A percentile compares a stretch with the other conserved stretches of the same genome.
Evolutionary conservation across 2,113 vertebrate genomes (phyloP).

Genomic region (Datnioides undecimradiatus): DNA sequence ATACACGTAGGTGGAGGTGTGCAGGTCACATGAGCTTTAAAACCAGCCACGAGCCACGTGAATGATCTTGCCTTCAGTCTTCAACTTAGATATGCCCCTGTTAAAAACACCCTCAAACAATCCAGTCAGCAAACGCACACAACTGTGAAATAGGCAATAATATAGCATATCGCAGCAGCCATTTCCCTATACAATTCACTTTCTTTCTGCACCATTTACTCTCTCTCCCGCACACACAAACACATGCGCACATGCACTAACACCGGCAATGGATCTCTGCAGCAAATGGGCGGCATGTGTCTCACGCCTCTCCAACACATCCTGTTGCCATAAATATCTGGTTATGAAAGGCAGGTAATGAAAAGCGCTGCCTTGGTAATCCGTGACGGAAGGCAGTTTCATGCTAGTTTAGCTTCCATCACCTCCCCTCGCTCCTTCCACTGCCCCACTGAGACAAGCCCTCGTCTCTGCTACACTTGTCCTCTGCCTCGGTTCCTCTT

Average conservation of each 20-base stretch:
- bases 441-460: constrained; percentile 19
- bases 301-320: constrained; percentile 60
- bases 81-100: constrained; percentile 31
- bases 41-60: not conserved
- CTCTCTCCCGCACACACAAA: constrained; percentile 19
- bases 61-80: constrained; percentile 29
- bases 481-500: constrained; percentile 44
- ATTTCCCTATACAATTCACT: constrained; percentile 73
- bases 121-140: constrained; percentile 74
- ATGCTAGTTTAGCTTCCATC: constrained; percentile 75
- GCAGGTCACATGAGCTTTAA: constrained; percentile 13
- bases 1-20: not conserved
- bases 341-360: constrained; percentile 82
- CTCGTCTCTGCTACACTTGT: constrained; percentile 51
- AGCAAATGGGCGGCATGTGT: constrained; percentile 74
- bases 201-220: constrained; percentile 74
- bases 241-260: constrained; percentile 1
- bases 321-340: constrained; percentile 79
- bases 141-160: constrained; percentile 81
- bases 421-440: constrained; percentile 40
- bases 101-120: constrained; percentile 60
- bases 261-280: constrained; percentile 39
- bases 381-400: constrained; percentile 75
- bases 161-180: constrained; percentile 69
- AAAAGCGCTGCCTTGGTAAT: constrained; percentile 68